A percentile compares a stretch with the other conserved stretches of the same genome.
Evolutionary conservation across 2,888 invertebrate genomes (phyloP).

Genomic region (Ochropleura leucogaster): DNA sequence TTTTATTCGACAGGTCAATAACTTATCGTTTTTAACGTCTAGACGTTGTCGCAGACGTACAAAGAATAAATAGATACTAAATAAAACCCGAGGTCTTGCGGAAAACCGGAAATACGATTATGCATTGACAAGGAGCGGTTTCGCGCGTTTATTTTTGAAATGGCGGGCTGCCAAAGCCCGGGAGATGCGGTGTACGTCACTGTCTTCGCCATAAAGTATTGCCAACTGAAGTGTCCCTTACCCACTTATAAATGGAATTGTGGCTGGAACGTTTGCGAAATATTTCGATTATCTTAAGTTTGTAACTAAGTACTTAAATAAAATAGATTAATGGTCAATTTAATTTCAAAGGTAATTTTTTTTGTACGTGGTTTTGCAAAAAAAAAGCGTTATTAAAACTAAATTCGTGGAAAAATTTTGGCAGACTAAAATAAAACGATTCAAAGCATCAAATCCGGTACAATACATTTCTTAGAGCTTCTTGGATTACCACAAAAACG

Average conservation of each 20-base stretch:
- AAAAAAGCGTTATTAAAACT: not conserved
- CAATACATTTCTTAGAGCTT: not conserved
- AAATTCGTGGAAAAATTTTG: not conserved
- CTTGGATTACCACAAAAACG: slow-evolving; percentile 8
- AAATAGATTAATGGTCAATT: not conserved
- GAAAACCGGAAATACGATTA: slow-evolving; percentile 76
- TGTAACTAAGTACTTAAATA: not conserved
- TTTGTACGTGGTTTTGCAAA: not conserved
- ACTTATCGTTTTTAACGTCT: slow-evolving; percentile 25
- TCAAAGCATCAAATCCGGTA: not conserved
- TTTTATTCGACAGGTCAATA: slow-evolving; percentile 14
- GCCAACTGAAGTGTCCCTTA: slow-evolving; percentile 56
- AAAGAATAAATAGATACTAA: slow-evolving; percentile 32
- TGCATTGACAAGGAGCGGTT: slow-evolving; percentile 62
- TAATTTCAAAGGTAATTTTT: not conserved
- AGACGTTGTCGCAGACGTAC: slow-evolving; percentile 46
- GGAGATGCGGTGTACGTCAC: slow-evolving; percentile 51
- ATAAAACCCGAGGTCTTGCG: slow-evolving; percentile 39
- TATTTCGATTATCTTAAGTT: not conserved
- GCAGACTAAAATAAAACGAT: not conserved
- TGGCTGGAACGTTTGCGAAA: slow-evolving; percentile 10
- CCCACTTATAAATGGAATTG: slow-evolving; percentile 4
- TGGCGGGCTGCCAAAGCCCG: slow-evolving; percentile 80
- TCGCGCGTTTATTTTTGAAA: slow-evolving; percentile 80
- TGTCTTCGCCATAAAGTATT: slow-evolving; percentile 53